Evolutionary conservation across 2,888 invertebrate species (phyloP), one percentile per base, ranked within the genome.

Genomic region (Melanophora roralis): DNA sequence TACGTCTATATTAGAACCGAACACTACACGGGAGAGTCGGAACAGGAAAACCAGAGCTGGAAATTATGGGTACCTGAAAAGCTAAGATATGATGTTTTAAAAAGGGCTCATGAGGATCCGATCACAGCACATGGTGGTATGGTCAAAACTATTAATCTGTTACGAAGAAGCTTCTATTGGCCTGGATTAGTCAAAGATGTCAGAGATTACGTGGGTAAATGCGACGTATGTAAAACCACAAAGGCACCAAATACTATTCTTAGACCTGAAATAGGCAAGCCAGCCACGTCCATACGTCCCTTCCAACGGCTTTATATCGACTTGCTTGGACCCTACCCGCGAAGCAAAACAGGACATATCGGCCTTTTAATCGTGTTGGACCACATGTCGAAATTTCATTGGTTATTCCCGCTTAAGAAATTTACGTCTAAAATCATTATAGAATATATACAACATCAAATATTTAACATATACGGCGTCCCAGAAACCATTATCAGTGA

Each of bases 401-500:
- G 72, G 72, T n/a, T 71, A 2, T 62, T 60, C 19, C 51, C 40
- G 0, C 6, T 72, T 3, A 60, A 38, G 23, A 75, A 75, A 51
- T 62, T 68, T 62, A 47, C 49, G 0, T 51, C 71, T 0, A 21
- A 1, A 2, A 2, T 34, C 4, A 60, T 76, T 16, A 40, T 60
- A n/a, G 14, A 55, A 1, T n/a, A 32, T 51, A 5, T 74, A 12
- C 12, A 49, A 21, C 49, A 59, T 23, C 21, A 65, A 19, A 67
- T 74, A n/a, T n/a, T n/a, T n/a, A n/a, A n/a, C n/a, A n/a, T n/a
- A n/a, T n/a, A n/a, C n/a, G n/a, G n/a, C n/a, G 6, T 74, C 67
- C 14, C 49, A 78, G 85, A 84, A 8, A 83, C 36, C 1, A 51
- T 84, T 16, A 82, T 85, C 3, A 72, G 75, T 19, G 85, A 86